These are phyloP conservation scores for Nesogale talazaci DNA, from an alignment of 2,113 vertebrate species.

Conservation along the genomic window DNA sequence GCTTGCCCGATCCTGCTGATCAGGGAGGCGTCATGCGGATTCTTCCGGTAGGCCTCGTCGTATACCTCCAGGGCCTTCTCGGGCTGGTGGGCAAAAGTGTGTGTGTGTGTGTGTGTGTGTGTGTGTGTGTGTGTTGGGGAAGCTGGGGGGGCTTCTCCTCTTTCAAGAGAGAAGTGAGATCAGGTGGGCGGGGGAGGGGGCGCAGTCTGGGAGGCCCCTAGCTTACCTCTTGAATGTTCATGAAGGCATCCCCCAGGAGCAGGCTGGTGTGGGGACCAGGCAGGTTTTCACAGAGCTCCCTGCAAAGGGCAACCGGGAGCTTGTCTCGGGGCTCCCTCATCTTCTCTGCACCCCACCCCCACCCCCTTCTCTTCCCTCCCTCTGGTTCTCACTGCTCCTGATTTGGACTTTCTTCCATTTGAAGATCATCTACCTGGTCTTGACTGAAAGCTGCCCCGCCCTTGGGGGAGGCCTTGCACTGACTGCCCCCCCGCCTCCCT, in stretches of 20 bases:
- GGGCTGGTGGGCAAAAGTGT: slow-evolving; percentile 78
- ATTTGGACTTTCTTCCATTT: no score
- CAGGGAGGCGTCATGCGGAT: slow-evolving; percentile 82
- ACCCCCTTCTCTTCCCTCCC: background rate
- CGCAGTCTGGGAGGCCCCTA: background rate
- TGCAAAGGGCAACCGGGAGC: slow-evolving; percentile 56
- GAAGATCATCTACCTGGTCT: background rate
- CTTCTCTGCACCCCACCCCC: background rate
- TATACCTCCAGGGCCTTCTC: slow-evolving; percentile 88
- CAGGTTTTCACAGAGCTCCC: slow-evolving; percentile 86
- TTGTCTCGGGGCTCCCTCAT: background rate
- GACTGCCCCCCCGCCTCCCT: background rate
- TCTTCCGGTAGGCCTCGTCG: slow-evolving; percentile 83
- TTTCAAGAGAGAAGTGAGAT: background rate
- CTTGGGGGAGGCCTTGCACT: fast-evolving
- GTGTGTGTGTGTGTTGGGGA: no score
- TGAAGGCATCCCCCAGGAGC: slow-evolving; percentile 88
- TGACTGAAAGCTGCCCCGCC: background rate
- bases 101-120: no score
- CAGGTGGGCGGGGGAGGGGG: no score
- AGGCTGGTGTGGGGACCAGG: slow-evolving; percentile 85
- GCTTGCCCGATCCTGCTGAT: slow-evolving; percentile 86
- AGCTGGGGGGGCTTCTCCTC: background rate
- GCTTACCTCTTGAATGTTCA: slow-evolving; percentile 89
- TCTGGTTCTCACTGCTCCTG: no score